Base-by-base conservation (phyloP, 2,113 vertebrate species). In the Pterophyllum scalare region DNA sequence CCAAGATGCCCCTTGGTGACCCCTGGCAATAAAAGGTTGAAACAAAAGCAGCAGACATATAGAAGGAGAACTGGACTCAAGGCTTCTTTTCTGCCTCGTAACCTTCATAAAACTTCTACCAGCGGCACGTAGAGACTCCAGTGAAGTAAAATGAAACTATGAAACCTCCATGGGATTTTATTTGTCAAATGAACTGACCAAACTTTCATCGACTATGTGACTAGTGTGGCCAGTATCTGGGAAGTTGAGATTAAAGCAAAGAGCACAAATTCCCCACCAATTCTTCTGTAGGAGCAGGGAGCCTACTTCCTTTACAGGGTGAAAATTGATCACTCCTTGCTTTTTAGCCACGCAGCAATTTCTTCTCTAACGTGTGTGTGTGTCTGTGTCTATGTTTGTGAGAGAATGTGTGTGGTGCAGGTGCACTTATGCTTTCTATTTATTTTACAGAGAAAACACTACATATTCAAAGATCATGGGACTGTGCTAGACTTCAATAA, bases 1-100 rank as follows among this genome's bases (percentile, higher is more conserved):
- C 95, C 92, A 99, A 98, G 94, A 96, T 97, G 90, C 94, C 96
- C 87, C 94, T 97, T 52, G 94, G 95, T 0, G 97, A 97, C 87
- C 94, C 94, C 79, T 98, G 97, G 96, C 88, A 92, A 60, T 95
- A 59, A n/a, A 83, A 28, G 28, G 35, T 38, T 61, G 83, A 56
- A 79, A 49, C 43, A 31, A 87, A 79, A 22, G 20, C 22, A 67
- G 52, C 8, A 84, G 40, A 85, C 59, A 56, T 65, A 56, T n/a
- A 74, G 75, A 80, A 70, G 59, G 67, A 80, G 56, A 85, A 15
- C 57, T 33, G 64, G 59, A 81, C 81, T 75, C 31, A 80, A 80
- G 35, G 64, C 64, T 81, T 80, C 35, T 81, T 77, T 58, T 85
- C 54, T 75, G 46, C 65, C n/a, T 67, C 33, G 40, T 38, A 17